phyloP scores from a whole-genome alignment of 2,797 vertebrate species.

The Hydrolagus colliei region DNA sequence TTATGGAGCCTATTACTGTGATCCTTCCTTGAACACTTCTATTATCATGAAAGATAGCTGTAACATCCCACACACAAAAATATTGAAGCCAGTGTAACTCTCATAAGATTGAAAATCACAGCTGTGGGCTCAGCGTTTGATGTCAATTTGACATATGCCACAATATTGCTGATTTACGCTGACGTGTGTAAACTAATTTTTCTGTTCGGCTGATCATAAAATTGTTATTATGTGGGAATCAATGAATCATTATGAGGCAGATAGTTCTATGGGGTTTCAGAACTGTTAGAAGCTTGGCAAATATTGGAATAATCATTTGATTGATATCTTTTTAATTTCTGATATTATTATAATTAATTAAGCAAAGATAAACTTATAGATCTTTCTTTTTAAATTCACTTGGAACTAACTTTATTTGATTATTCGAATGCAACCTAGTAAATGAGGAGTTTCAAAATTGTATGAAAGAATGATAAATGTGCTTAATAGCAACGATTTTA shows the following conservation, averaged over 20 bases:
- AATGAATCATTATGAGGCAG: background rate
- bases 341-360: background rate
- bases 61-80: background rate
- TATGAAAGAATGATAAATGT: background rate
- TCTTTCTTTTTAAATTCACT: background rate
- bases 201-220: constrained; percentile 10
- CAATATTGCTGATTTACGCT: constrained; percentile 9
- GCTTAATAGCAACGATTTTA: background rate
- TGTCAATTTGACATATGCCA: background rate
- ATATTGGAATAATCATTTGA: background rate
- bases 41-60: background rate
- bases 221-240: background rate
- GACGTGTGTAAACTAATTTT: constrained; percentile 1
- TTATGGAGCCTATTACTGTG: background rate
- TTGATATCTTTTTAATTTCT: constrained; percentile 2
- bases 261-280: background rate
- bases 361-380: background rate
- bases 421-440: background rate
- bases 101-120: background rate
- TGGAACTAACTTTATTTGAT: background rate
- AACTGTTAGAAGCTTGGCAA: background rate
- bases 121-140: background rate
- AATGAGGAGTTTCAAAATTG: background rate
- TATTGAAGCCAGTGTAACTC: background rate
- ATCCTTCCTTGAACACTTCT: background rate